phyloP scores from a whole-genome alignment of 2,113 vertebrate genomes.

The Willisornis vidua region DNA sequence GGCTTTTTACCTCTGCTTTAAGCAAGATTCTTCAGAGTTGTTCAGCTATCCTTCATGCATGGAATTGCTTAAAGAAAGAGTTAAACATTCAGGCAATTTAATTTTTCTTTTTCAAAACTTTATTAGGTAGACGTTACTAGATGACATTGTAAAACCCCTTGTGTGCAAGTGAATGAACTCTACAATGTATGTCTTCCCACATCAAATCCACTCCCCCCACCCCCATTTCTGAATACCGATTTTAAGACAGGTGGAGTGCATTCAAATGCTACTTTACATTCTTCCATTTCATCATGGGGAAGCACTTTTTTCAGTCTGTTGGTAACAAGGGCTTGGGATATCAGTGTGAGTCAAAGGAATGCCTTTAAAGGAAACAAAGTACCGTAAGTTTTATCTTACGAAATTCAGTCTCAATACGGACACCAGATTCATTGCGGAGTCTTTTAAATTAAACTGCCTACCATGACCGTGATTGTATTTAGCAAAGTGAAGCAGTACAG shows the following conservation, averaged over 20 bases:
- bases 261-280: not conserved
- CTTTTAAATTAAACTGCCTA: conserved; percentile 54
- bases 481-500: conserved; percentile 53
- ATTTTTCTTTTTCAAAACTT: conserved; percentile 64
- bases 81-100: conserved; percentile 38
- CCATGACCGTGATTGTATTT: conserved; percentile 33
- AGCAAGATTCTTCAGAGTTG: not conserved
- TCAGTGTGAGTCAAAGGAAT: conserved; percentile 30
- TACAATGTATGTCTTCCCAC: conserved; percentile 25
- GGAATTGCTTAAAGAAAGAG: not conserved
- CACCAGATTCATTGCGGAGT: not conserved
- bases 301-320: conserved; percentile 17
- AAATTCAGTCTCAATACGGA: conserved; percentile 15
- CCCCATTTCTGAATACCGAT: not conserved
- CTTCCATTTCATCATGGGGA: conserved; percentile 3
- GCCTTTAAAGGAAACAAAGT: conserved; percentile 25
- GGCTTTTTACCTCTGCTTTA: not conserved
- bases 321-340: not conserved
- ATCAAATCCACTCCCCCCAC: not conserved
- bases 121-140: conserved; percentile 71
- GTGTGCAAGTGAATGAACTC: conserved; percentile 34
- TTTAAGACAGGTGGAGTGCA: conserved; percentile 4
- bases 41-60: not conserved
- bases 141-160: conserved; percentile 39
- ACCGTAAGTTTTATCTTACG: not conserved